Evolutionary conservation across 2,113 vertebrate genomes (phyloP), one percentile per base, ranked within the genome.

Genomic region (Tachuris rubrigastra): DNA sequence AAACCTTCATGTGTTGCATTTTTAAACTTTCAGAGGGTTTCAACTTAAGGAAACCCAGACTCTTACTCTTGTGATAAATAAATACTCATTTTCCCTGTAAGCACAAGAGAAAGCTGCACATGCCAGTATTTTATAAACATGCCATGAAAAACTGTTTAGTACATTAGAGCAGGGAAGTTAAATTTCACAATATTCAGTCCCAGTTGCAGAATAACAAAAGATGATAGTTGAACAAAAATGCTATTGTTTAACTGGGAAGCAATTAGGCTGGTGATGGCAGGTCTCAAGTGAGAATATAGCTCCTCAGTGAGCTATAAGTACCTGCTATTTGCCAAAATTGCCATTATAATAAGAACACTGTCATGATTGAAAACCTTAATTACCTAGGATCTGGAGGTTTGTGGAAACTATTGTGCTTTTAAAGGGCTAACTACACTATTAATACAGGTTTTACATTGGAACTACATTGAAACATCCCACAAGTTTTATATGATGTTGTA

Each of bases 301-400:
- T 93, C 82, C 79, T 94, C 80, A 60, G 56, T 39, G 65, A 84
- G 46, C 81, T 82, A 69, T 74, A 85, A 92, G 93, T 95, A 96
- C 93, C 88, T 82, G 67, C 56, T 86, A 67, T 94, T 97, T 90
- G 93, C 96, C 95, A 95, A 90, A 97, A 93, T 68, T 94, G 87
- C 84, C 92, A 94, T 96, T 93, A 94, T 83, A 90, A 85, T 92
- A 95, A 89, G 92, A 95, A 89, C 63, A 92, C 56, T 96, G 92
- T 91, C 58, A 65, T 95, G 94, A 95, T 4, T 80, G 95, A 97
- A 97, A 96, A 90, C 82, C 72, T 84, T 91, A 93, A 97, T 97
- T 94, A 96, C 81, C 73, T 85, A 21, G 92, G 80, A 93, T 95
- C 86, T 85, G 52, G 77, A 89, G 46, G 56, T 37, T 42, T 82